Conservation (phyloP, 2,888 invertebrate species). For the Teleogryllus oceanicus region DNA sequence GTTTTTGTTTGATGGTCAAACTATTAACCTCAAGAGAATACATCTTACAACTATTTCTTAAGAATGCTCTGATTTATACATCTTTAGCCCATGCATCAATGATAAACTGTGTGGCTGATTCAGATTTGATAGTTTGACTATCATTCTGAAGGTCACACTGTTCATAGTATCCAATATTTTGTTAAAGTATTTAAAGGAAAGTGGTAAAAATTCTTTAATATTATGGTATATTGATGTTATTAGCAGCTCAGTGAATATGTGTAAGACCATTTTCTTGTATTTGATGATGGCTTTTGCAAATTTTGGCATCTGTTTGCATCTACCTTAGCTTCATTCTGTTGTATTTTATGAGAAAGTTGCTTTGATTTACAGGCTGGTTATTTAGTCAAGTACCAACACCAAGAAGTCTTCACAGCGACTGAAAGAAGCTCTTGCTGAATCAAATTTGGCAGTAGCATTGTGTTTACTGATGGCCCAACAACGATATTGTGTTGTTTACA, state of each 20-base stretch:
- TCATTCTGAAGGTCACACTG: too few species aligned
- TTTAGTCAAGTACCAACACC: conserved; percentile 94
- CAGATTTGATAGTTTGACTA: too few species aligned
- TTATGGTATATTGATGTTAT: not conserved
- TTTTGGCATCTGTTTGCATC: not conserved
- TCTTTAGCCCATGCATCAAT: too few species aligned
- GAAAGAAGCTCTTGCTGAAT: conserved; percentile 91
- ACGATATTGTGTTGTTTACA: conserved; percentile 89
- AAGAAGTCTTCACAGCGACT: conserved; percentile 91
- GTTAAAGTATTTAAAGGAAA: too few species aligned
- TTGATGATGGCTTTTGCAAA: not conserved
- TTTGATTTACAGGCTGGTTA: conserved; percentile 77
- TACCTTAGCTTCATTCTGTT: too few species aligned
- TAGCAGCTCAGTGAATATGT: not conserved
- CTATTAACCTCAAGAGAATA: too few species aligned
- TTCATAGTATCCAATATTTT: too few species aligned
- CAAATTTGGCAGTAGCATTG: conserved; percentile 88
- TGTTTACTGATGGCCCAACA: conserved; percentile 96
- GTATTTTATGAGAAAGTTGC: not conserved
- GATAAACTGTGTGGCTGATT: too few species aligned
- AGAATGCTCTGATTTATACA: not conserved
- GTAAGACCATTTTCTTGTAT: not conserved
- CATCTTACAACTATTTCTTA: too few species aligned
- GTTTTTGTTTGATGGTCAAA: too few species aligned
- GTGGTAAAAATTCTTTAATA: too few species aligned